Evolutionary conservation across 2,888 invertebrate species (phyloP).

Genomic region (Eupithecia insigniata): DNA sequence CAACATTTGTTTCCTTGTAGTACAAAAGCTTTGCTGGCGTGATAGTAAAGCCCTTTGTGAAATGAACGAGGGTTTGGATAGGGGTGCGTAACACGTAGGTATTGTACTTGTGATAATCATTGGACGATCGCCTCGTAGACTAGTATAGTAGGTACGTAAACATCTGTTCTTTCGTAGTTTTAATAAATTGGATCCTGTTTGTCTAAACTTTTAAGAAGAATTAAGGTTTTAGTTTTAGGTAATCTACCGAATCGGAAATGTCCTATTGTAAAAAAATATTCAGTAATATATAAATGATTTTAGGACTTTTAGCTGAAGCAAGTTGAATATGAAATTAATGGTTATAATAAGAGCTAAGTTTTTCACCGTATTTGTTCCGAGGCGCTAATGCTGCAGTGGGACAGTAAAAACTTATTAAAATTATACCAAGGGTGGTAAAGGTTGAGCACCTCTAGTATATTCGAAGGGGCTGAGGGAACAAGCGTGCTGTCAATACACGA

Average conservation of each 20-base stretch:
- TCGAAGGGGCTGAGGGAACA: conserved; percentile 48
- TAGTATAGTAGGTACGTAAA: too few relatives aligned
- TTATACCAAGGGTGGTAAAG: conserved; percentile 28
- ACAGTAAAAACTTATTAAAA: background rate
- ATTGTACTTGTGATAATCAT: background rate
- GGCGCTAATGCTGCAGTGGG: background rate
- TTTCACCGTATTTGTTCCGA: background rate
- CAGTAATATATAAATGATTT: too few relatives aligned
- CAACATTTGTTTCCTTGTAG: background rate
- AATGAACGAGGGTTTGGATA: background rate
- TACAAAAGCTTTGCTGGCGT: background rate
- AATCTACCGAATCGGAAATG: background rate
- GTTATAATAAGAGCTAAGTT: too few relatives aligned
- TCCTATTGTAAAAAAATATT: too few relatives aligned
- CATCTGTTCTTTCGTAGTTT: background rate
- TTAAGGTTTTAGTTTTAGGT: background rate
- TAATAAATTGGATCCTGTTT: background rate
- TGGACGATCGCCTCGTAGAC: background rate
- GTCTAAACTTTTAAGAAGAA: background rate
- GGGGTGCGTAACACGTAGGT: background rate
- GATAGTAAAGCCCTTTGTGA: background rate
- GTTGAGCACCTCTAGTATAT: conserved; percentile 47
- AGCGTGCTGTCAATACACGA: conserved; percentile 48
- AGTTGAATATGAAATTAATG: too few relatives aligned
- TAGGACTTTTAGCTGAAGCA: too few relatives aligned